These are phyloP conservation scores for Apodemia hepburni DNA, from an alignment of 2,888 invertebrate species.

Conservation along the genomic window DNA sequence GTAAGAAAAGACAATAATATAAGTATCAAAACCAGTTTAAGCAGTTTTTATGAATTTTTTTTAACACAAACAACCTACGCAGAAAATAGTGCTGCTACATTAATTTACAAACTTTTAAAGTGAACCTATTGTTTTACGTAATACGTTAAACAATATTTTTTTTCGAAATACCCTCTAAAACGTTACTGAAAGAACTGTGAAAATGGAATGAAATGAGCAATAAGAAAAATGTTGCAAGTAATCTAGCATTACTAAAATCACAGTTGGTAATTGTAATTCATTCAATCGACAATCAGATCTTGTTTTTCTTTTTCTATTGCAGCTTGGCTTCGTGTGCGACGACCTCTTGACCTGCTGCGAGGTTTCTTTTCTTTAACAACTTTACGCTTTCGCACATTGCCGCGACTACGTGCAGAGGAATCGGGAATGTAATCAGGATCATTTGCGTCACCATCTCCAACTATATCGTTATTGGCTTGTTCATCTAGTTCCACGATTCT, in stretches of 20 bases:
- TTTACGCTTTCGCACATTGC: constrained; percentile 63
- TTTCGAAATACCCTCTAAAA: background rate
- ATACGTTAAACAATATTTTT: constrained; percentile 27
- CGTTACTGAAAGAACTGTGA: background rate
- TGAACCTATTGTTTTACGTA: background rate
- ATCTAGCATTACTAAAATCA: constrained; percentile 41
- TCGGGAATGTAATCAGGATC: constrained; percentile 62
- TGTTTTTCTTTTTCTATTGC: constrained; percentile 47
- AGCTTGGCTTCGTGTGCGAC: constrained; percentile 65
- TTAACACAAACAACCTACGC: too few relatives aligned
- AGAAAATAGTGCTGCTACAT: too few relatives aligned
- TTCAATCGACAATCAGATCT: constrained; percentile 56
- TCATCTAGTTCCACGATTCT: constrained; percentile 60
- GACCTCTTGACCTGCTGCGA: constrained; percentile 63
- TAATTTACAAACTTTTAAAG: too few relatives aligned
- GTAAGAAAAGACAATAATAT: constrained; percentile 24
- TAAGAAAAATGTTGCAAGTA: background rate
- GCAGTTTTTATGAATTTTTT: too few relatives aligned
- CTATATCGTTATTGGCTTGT: constrained; percentile 36
- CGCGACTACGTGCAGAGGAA: constrained; percentile 60
- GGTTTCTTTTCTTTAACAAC: constrained; percentile 48
- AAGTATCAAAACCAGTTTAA: background rate
- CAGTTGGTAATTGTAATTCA: constrained; percentile 48
- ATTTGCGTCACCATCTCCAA: constrained; percentile 45
- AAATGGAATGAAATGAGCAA: constrained; percentile 2